Base-by-base conservation (phyloP, 1,140 invertebrate species). In the Nephotettix cincticeps region DNA sequence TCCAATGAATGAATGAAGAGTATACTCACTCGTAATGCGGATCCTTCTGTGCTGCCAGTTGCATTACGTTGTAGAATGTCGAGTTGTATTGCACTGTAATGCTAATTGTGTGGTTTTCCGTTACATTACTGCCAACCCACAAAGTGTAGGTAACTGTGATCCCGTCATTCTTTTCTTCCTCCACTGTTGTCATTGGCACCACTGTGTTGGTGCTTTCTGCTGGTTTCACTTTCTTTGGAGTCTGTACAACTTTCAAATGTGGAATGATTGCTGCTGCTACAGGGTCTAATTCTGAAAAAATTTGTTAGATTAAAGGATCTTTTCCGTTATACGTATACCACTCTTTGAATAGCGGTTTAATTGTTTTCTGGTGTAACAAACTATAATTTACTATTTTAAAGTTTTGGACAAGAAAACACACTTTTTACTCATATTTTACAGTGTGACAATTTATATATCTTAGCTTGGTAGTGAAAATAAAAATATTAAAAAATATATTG, bases 61-160 rank as follows among this genome's bases (percentile, higher is more conserved):
- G 87, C 93, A 95, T 94, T 45, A 93, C 88, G 75, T 87, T 88
- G 79, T 92, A 94, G 80, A 95, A 94, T 1, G 90, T 91, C n/a
- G 90, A 87, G 77, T 93, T 93, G 43, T 69, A 87, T 2, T 89
- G 86, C 1, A 89, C 87, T 0, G 85, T 85, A 73, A 93, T 82
- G 11, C 84, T 86, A 40, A 91, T 80, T 14, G 89, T 91, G 76
- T 89, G 87, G 75, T 89, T 91, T 74, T 91, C 88, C 29, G 91
- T 90, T 9, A 93, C 88, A 76, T 94, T 92, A 65, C 89, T 91
- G 51, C 92, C 92, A 3, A 94, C 88, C 93, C 93, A 95, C 2
- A 94, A 83, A 0, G 91, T 92, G 79, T 95, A 95, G 0, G 90
- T 92, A 54, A 94, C 89, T 64, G 89, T 90, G 0, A 92, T 89